Evolutionary conservation across 2,113 vertebrate species (phyloP), one percentile per base, ranked within the genome.

Genomic region (Piliocolobus tephrosceles): DNA sequence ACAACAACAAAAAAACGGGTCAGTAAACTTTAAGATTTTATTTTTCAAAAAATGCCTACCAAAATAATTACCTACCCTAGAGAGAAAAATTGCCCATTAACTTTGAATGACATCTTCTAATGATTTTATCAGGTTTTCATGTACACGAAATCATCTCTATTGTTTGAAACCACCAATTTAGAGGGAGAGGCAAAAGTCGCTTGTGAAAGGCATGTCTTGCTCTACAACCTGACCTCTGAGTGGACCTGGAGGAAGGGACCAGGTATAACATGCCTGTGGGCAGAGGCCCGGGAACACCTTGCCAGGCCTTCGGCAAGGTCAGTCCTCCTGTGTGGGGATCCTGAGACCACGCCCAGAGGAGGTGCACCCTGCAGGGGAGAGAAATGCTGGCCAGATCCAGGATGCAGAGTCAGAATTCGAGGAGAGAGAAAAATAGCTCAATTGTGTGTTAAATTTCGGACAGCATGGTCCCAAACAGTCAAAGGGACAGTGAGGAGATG

Each of bases 261-360:
- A n/a, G 2, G 18, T 81, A 32, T 2, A 14, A 1, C 10, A 3
- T 0, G 8, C 10, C 14, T 35, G 0, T 0, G 1, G 0, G 32
- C 45, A 11, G 12, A 20, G 30, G 10, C 27, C 43, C 23, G 1
- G 2, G 12, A 10, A 8, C 3, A 22, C 18, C 35, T 55, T 0
- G 11, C 4, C 2, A 27, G 72, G 14, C 11, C 18, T 18, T 3
- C 3, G 14, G 7, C 2, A 18, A n/a, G 40, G 25, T 14, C 38
- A 1, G 4, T 23, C 9, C 13, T n/a, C 58, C 32, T 17, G 20
- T 9, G 11, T 17, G 27, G 64, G 4, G 25, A 23, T 66, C 17
- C 47, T 8, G 6, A 72, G 57, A 47, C 9, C 57, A 18, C 0
- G 0, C 38, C 57, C 22, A 30, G 3, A 32, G 22, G 38, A 52